phyloP scores from a whole-genome alignment of 1,140 invertebrate species.

The Aricia agestis region DNA sequence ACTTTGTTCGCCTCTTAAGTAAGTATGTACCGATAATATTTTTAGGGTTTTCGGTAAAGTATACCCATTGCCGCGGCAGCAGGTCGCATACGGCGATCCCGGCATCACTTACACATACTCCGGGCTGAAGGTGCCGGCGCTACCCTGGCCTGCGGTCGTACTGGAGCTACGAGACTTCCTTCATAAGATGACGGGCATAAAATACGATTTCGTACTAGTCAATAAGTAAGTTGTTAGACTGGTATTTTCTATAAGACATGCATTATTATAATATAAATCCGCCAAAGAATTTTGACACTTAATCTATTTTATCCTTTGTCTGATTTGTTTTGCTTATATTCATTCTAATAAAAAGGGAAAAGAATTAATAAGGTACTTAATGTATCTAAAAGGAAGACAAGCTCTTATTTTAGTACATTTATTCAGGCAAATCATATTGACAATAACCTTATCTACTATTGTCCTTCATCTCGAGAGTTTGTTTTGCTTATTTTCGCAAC shows the following conservation, averaged over 20 bases:
- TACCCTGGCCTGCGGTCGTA: conserved; percentile 79
- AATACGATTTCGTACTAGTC: conserved; percentile 84
- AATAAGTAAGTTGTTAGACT: conserved; percentile 78
- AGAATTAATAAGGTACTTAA: not conserved
- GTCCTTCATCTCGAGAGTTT: not conserved
- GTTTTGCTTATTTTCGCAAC: not conserved
- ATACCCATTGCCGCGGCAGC: conserved; percentile 81
- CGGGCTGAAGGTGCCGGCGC: conserved; percentile 78
- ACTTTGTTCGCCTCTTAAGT: too few species aligned
- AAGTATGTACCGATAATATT: too few species aligned
- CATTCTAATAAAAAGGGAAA: not conserved
- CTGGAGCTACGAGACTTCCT: conserved; percentile 75
- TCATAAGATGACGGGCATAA: conserved; percentile 69
- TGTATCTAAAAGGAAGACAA: not conserved
- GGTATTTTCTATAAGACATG: too few species aligned
- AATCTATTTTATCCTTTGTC: too few species aligned
- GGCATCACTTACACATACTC: conserved; percentile 82
- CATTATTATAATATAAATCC: too few species aligned
- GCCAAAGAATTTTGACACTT: too few species aligned
- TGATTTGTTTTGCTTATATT: not conserved
- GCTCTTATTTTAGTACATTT: not conserved
- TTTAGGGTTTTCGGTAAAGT: conserved; percentile 82
- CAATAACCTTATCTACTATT: not conserved
- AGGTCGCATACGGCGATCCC: conserved; percentile 81
- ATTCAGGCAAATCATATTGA: not conserved